phyloP scores from a whole-genome alignment of 2,797 vertebrate species.

The Pseudomugil gertrudae region DNA sequence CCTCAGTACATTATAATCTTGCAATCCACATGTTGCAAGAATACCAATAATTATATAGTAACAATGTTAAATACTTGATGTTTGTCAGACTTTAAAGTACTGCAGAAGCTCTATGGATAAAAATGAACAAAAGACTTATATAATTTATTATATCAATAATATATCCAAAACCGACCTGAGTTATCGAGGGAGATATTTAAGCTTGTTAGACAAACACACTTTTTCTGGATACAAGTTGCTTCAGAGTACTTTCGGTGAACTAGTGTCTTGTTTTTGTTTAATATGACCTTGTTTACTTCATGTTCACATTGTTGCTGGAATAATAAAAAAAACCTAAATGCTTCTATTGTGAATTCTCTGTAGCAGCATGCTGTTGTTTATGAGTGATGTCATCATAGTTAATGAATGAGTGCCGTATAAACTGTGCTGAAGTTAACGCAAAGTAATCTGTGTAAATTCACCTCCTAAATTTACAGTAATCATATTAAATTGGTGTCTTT shows the following conservation, averaged over 20 bases:
- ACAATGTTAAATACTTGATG: not conserved
- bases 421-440: not conserved
- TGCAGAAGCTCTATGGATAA: conserved; percentile 29
- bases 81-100: not conserved
- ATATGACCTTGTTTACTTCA: conserved; percentile 7
- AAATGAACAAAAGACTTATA: conserved; percentile 11
- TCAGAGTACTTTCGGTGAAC: conserved; percentile 47
- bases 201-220: conserved; percentile 26
- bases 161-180: conserved; percentile 35
- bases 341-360: conserved; percentile 1
- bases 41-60: not conserved
- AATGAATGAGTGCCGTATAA: not conserved
- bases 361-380: not conserved
- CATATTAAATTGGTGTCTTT: not conserved
- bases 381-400: conserved; percentile 1
- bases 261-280: not conserved
- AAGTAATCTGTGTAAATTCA: not conserved
- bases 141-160: no score
- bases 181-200: conserved; percentile 59
- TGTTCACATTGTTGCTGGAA: conserved; percentile 7
- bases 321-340: conserved; percentile 11
- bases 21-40: not conserved
- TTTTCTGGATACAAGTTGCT: conserved; percentile 67
- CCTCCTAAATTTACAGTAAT: not conserved
- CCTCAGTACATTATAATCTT: not conserved